Conservation (phyloP, 2,113 vertebrate genomes). For the Tichodroma muraria region DNA sequence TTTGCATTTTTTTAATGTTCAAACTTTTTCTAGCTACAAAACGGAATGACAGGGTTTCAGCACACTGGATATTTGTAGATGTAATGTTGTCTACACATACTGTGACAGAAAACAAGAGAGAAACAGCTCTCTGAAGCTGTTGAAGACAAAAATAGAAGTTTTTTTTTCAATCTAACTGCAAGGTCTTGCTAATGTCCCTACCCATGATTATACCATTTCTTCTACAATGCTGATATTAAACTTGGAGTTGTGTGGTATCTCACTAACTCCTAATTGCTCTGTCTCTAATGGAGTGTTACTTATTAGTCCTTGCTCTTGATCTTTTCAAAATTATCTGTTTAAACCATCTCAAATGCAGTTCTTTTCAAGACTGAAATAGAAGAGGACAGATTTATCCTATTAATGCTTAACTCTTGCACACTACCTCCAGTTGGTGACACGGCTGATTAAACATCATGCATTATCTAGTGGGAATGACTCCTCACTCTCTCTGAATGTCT, state of each 20-base stretch:
- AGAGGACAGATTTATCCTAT: background rate
- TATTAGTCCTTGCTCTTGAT: background rate
- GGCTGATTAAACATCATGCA: background rate
- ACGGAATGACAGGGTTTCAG: background rate
- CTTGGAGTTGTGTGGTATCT: background rate
- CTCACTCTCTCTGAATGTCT: background rate
- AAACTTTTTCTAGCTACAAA: background rate
- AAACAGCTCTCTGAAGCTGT: background rate
- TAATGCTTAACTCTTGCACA: background rate
- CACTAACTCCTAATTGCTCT: background rate
- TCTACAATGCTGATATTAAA: background rate
- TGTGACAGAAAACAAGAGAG: background rate
- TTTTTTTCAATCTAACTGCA: background rate
- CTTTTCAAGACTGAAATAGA: background rate
- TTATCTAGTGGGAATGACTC: background rate
- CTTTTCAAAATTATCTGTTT: background rate
- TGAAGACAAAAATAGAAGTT: background rate
- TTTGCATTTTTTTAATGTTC: background rate
- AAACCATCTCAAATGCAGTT: background rate
- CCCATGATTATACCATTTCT: background rate
- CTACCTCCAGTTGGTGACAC: background rate
- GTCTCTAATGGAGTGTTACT: background rate
- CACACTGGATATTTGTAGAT: background rate
- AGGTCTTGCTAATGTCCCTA: background rate
- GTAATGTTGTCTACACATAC: background rate